Evolutionary conservation across 2,113 vertebrate species (phyloP).

Genomic region (Pleuronectes platessa): DNA sequence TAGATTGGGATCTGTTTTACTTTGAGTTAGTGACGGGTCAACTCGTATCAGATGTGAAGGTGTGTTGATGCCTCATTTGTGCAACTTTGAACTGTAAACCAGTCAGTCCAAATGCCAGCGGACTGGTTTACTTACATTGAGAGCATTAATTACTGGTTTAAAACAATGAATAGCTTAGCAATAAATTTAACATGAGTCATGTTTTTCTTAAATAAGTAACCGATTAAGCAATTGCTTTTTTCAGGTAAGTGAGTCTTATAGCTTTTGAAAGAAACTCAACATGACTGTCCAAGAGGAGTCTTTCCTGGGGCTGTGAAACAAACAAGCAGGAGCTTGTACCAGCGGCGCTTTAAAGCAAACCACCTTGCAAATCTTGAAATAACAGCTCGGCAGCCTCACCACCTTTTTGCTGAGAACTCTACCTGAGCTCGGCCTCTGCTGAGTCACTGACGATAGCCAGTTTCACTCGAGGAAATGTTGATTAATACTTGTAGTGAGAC

Average conservation of each 20-base stretch:
- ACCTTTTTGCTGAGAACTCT: constrained; percentile 1
- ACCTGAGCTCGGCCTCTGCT: not conserved
- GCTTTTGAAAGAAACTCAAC: not conserved
- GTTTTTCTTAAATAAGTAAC: not conserved
- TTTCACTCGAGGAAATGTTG: not conserved
- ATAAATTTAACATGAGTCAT: not conserved
- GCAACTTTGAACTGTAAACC: not conserved
- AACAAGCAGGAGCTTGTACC: constrained; percentile 51
- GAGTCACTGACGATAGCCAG: not conserved
- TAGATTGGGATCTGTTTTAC: not conserved
- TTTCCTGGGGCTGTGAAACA: constrained; percentile 31
- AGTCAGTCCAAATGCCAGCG: not conserved
- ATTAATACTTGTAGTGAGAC: not conserved
- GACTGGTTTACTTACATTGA: not conserved
- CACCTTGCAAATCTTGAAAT: constrained; percentile 50
- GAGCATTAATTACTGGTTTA: not conserved
- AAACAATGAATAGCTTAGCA: constrained; percentile 5
- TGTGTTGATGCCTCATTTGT: not conserved
- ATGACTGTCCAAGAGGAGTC: constrained; percentile 6
- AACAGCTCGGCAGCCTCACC: constrained; percentile 14
- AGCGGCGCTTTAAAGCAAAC: constrained; percentile 35
- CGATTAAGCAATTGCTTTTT: not conserved
- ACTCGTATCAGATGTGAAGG: not conserved
- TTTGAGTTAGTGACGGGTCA: not conserved
- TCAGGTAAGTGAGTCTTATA: not conserved